A percentile compares a stretch with the other conserved stretches of the same genome.
phyloP scores from a whole-genome alignment of 1,140 invertebrate genomes.

The Camponotus floridanus region DNA sequence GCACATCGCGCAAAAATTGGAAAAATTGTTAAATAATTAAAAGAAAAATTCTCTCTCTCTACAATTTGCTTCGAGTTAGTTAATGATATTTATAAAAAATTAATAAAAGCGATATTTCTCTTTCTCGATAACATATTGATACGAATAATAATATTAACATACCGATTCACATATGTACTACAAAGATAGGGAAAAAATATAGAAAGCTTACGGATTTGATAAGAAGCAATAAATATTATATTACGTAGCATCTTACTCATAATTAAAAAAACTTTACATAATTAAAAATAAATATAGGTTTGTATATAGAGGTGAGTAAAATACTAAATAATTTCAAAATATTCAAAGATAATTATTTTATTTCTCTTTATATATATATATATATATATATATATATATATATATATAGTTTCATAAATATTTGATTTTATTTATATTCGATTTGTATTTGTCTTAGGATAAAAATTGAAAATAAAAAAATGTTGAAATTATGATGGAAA shows the following conservation, averaged over 20 bases:
- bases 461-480: slow-evolving; percentile 15
- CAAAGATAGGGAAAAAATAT: neutral
- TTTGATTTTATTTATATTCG: too few relatives aligned
- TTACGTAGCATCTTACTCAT: neutral
- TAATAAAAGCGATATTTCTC: slow-evolving; percentile 8
- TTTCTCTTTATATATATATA: too few relatives aligned
- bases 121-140: neutral
- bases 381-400: too few relatives aligned
- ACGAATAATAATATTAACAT: neutral
- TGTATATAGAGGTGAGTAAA: neutral
- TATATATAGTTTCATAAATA: too few relatives aligned
- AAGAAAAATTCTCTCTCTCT: neutral
- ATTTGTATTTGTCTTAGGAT: neutral
- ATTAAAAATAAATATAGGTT: slow-evolving; percentile 22
- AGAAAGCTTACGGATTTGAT: neutral
- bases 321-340: neutral
- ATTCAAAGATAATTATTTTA: neutral
- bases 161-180: too few relatives aligned
- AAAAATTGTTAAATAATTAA: slow-evolving; percentile 80
- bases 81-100: slow-evolving; percentile 61
- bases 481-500: neutral
- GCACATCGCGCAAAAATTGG: slow-evolving; percentile 78
- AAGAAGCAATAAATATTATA: neutral
- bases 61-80: slow-evolving; percentile 26
- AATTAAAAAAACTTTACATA: neutral